Conservation (phyloP, 2,113 vertebrate genomes). For the Sigmodon hispidus region DNA sequence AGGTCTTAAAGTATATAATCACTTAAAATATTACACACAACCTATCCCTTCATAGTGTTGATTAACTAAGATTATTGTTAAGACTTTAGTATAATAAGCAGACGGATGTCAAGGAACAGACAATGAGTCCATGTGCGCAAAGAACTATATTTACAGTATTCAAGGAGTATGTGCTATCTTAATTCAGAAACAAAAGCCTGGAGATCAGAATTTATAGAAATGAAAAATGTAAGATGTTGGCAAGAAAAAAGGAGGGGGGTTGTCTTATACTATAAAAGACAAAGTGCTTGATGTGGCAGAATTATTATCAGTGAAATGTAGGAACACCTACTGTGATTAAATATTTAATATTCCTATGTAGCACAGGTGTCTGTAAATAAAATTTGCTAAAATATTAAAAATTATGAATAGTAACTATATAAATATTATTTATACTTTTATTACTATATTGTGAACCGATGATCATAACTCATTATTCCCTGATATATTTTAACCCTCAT, state of each 20-base stretch:
- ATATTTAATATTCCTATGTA: neutral
- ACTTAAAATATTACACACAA: neutral
- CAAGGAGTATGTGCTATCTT: neutral
- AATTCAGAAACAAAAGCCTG: neutral
- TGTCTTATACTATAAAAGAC: neutral
- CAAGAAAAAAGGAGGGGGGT: neutral
- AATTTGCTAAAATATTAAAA: neutral
- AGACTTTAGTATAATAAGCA: neutral
- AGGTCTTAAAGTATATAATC: neutral
- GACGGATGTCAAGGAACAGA: neutral
- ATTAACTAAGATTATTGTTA: neutral
- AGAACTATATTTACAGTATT: neutral
- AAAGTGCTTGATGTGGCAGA: neutral
- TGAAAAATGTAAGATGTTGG: neutral
- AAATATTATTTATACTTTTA: neutral
- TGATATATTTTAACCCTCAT: neutral
- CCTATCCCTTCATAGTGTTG: neutral
- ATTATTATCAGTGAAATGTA: neutral
- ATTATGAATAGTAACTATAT: neutral
- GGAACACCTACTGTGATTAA: neutral
- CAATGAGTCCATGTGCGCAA: neutral
- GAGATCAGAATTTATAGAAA: neutral
- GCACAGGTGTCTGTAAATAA: neutral
- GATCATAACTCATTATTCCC: neutral
- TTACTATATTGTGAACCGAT: neutral